Conservation (phyloP, 2,113 vertebrate genomes). For the Gasterosteus nipponicus region DNA sequence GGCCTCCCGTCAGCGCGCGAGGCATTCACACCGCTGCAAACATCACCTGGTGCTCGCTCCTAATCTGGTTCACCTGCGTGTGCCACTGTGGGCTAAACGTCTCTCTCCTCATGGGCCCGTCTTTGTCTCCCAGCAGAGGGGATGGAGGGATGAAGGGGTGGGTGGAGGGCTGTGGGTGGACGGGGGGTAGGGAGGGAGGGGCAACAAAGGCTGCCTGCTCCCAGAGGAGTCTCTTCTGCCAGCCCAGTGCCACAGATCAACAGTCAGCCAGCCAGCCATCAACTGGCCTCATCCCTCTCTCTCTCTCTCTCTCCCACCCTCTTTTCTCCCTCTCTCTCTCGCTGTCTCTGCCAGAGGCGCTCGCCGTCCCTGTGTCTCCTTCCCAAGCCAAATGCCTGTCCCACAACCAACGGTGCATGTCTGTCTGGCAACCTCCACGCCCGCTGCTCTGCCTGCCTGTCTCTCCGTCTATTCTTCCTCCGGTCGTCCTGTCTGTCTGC, state of each 20-base stretch:
- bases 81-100: slow-evolving; percentile 37
- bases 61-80: slow-evolving; percentile 40
- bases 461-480: slow-evolving; percentile 52
- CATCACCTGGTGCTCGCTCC: neutral
- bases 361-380: slow-evolving; percentile 75
- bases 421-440: slow-evolving; percentile 68
- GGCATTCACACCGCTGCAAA: neutral
- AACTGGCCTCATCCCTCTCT: slow-evolving; percentile 73
- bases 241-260: slow-evolving; percentile 80
- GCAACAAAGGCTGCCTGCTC: slow-evolving; percentile 66
- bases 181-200: slow-evolving; percentile 17
- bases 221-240: slow-evolving; percentile 76
- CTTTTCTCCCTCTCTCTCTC: slow-evolving; percentile 66
- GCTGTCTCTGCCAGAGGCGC: slow-evolving; percentile 68
- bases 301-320: slow-evolving; percentile 53
- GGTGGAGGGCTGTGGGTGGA: slow-evolving; percentile 10
- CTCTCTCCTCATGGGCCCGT: slow-evolving; percentile 38
- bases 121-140: slow-evolving; percentile 51
- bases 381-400: slow-evolving; percentile 72
- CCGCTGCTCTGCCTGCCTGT: slow-evolving; percentile 42
- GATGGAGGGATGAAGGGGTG: slow-evolving; percentile 32
- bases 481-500: slow-evolving; percentile 57
- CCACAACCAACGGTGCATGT: slow-evolving; percentile 73
- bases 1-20: neutral
- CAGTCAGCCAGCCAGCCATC: slow-evolving; percentile 79